Conservation (phyloP, 1,140 invertebrate genomes). For the Mya arenaria region DNA sequence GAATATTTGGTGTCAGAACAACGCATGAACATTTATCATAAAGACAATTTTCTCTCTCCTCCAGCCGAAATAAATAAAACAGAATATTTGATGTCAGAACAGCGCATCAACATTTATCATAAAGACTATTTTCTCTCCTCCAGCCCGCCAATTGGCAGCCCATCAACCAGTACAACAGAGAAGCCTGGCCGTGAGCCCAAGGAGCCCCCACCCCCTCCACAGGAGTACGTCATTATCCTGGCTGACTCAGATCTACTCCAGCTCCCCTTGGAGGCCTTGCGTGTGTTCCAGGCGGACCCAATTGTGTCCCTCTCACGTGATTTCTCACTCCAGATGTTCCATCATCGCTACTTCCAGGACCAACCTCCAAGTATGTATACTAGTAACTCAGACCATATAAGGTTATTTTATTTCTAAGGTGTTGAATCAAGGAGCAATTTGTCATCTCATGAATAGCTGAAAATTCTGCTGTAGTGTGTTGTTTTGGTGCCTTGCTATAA, state of each 20-base stretch:
- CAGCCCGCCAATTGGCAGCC: constrained; percentile 33
- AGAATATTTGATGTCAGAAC: too few species aligned
- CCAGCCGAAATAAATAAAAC: too few species aligned
- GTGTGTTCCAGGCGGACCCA: constrained; percentile 68
- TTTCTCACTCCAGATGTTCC: constrained; percentile 79
- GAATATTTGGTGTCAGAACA: too few species aligned
- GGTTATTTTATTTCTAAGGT: too few species aligned
- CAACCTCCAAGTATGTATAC: constrained; percentile 58
- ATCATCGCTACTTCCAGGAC: constrained; percentile 71
- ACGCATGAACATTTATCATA: too few species aligned
- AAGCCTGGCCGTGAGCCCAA: constrained; percentile 50
- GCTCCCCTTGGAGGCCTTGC: constrained; percentile 78
- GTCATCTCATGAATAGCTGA: too few species aligned
- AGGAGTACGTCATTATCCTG: constrained; percentile 76
- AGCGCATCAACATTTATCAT: too few species aligned
- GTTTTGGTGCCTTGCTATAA: too few species aligned
- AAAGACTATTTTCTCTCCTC: neutral
- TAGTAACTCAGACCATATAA: too few species aligned
- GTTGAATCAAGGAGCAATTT: too few species aligned
- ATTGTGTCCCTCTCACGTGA: constrained; percentile 76
- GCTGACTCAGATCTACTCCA: constrained; percentile 77
- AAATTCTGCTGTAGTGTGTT: too few species aligned
- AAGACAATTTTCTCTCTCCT: too few species aligned
- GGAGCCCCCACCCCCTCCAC: constrained; percentile 55
- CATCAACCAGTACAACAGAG: constrained; percentile 45